Conservation (phyloP, 1,140 invertebrate species). For the Conus ventricosus region DNA sequence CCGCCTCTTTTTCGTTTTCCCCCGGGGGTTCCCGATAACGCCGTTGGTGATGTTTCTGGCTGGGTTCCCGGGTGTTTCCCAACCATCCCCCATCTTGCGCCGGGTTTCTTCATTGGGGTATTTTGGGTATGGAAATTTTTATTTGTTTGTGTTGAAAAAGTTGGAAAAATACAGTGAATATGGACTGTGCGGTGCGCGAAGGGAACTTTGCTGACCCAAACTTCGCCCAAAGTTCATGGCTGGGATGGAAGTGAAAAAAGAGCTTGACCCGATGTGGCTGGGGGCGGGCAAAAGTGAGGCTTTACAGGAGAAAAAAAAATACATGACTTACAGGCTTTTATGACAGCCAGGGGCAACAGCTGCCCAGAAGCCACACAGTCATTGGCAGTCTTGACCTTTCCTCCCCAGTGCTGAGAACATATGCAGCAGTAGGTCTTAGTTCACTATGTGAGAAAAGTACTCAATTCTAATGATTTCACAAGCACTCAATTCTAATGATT, state of each 20-base stretch:
- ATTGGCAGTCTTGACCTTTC: neutral
- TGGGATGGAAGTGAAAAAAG: conserved; percentile 55
- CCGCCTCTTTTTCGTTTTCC: too few relatives aligned
- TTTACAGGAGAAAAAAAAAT: neutral
- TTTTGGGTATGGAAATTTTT: too few relatives aligned
- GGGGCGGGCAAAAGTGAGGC: conserved; percentile 55
- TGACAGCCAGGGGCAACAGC: neutral
- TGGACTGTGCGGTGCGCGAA: conserved; percentile 36
- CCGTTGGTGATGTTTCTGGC: too few relatives aligned
- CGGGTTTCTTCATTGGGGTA: too few relatives aligned
- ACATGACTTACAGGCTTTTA: neutral
- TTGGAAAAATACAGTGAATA: neutral
- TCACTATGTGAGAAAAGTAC: too few relatives aligned
- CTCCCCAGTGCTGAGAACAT: neutral
- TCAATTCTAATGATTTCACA: too few relatives aligned
- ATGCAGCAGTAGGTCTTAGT: too few relatives aligned
- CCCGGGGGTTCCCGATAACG: too few relatives aligned
- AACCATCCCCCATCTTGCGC: too few relatives aligned
- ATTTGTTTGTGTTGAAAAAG: too few relatives aligned
- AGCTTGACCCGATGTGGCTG: conserved; percentile 62
- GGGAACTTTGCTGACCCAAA: conserved; percentile 25
- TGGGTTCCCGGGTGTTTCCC: too few relatives aligned
- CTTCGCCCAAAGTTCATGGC: conserved; percentile 6
- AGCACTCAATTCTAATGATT: too few relatives aligned
- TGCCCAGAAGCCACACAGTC: neutral